Conservation (phyloP, 2,888 invertebrate genomes). For the Germaria angustata region DNA sequence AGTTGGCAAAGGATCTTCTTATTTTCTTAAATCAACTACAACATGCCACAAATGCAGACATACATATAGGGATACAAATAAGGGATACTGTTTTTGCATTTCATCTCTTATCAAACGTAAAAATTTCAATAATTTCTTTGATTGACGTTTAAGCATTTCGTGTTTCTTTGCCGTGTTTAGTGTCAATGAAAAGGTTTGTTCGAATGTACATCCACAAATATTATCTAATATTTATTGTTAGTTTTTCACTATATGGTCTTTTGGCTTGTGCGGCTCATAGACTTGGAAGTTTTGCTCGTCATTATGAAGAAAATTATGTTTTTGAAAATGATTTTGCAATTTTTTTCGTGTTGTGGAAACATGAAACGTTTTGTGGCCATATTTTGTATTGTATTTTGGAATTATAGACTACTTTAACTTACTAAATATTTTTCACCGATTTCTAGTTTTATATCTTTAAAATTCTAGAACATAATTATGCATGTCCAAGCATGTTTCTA, state of each 20-base stretch:
- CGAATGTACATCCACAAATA: background rate
- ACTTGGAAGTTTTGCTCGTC: slow-evolving; percentile 15
- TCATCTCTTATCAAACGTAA: background rate
- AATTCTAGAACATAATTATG: too few species aligned
- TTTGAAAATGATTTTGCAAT: slow-evolving; percentile 21
- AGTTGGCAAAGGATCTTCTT: slow-evolving; percentile 48
- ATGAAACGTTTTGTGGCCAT: background rate
- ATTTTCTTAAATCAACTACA: slow-evolving; percentile 3
- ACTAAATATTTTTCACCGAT: too few species aligned
- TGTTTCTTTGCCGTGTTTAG: background rate
- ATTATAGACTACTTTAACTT: too few species aligned
- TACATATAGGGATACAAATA: too few species aligned
- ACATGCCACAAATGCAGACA: too few species aligned
- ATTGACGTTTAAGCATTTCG: slow-evolving; percentile 36
- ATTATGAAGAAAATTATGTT: background rate
- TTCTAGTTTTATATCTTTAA: too few species aligned
- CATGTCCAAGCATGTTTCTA: too few species aligned
- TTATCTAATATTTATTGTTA: slow-evolving; percentile 14
- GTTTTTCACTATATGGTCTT: background rate
- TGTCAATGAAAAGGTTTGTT: slow-evolving; percentile 11
- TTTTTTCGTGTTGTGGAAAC: background rate
- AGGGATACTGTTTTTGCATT: background rate
- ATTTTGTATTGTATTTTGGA: too few species aligned
- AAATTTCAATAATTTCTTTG: slow-evolving; percentile 27
- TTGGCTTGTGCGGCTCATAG: background rate